Evolutionary conservation across 2,113 vertebrate species (phyloP).

Genomic region (Bos javanicus): DNA sequence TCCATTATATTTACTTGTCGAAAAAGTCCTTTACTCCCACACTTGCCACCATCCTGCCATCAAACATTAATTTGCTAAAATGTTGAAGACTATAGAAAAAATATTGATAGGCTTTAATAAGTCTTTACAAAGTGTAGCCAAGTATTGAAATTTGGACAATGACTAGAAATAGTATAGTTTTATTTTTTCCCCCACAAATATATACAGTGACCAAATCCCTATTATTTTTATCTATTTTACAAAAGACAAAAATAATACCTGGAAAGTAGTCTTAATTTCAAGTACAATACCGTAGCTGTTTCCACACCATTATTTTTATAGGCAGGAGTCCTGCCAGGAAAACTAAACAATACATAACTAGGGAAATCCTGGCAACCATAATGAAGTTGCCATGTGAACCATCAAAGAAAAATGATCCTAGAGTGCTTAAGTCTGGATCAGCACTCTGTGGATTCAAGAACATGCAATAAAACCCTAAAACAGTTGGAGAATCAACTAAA

Average conservation of each 20-base stretch:
- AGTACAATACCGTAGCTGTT: neutral
- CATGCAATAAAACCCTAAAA: neutral
- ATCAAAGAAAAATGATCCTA: neutral
- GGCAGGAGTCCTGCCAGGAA: neutral
- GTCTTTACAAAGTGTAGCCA: neutral
- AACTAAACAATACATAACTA: neutral
- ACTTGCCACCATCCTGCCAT: neutral
- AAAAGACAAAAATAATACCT: conserved; percentile 15
- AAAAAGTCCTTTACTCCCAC: neutral
- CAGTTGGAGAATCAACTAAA: neutral
- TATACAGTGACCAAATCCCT: neutral
- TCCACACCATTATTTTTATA: neutral
- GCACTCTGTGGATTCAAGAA: neutral
- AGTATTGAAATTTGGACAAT: neutral
- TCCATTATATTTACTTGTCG: neutral
- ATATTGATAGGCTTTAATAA: neutral
- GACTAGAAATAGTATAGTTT: neutral
- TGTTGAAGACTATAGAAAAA: neutral
- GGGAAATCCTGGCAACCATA: neutral
- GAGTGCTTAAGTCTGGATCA: neutral
- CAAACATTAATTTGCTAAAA: conserved; percentile 23
- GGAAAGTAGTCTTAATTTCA: neutral
- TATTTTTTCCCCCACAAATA: neutral
- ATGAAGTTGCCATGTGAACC: conserved; percentile 35
- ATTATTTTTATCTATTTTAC: conserved; percentile 17